These are phyloP conservation scores for Hofmannophila pseudospretella DNA, from an alignment of 2,888 invertebrate species.

Conservation along the genomic window DNA sequence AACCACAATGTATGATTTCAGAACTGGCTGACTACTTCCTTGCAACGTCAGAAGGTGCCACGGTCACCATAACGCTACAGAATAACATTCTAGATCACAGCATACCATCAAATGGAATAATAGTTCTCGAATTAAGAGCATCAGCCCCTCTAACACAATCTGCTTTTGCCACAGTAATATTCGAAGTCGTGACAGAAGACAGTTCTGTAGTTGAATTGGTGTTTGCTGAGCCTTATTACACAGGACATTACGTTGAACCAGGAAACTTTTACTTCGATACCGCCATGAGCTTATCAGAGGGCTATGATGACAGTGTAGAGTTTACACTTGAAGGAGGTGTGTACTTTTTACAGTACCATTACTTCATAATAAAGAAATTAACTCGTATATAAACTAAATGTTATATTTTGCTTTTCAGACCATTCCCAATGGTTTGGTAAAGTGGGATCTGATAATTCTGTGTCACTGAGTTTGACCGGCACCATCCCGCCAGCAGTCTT, in stretches of 20 bases:
- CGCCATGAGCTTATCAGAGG: conserved; percentile 17
- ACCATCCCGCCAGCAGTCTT: conserved; percentile 15
- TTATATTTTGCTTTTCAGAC: conserved; percentile 8
- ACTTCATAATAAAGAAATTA: too few relatives aligned
- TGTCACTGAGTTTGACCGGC: conserved; percentile 3
- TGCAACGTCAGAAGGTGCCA: conserved; percentile 6
- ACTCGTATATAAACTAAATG: too few relatives aligned
- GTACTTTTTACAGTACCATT: too few relatives aligned
- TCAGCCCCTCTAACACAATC: conserved; percentile 21
- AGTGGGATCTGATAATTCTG: conserved; percentile 5
- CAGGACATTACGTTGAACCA: conserved; percentile 17
- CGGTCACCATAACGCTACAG: conserved; percentile 19
- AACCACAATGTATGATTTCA: too few relatives aligned
- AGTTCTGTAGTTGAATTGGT: neutral
- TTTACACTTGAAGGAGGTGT: conserved; percentile 28
- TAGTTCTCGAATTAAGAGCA: conserved; percentile 28
- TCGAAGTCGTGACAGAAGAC: conserved; percentile 3
- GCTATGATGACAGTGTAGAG: conserved; percentile 20
- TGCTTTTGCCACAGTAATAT: conserved; percentile 8
- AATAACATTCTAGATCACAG: conserved; percentile 20
- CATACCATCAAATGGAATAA: conserved; percentile 23
- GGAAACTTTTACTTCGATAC: conserved; percentile 14
- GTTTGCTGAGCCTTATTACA: conserved; percentile 16
- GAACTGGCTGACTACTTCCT: conserved; percentile 17
- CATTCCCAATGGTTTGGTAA: conserved; percentile 16